Percentiles rank a stretch among this genome's conserved stretches.
Conservation (phyloP, 2,113 vertebrate species). For the Triplophysa dalaica region DNA sequence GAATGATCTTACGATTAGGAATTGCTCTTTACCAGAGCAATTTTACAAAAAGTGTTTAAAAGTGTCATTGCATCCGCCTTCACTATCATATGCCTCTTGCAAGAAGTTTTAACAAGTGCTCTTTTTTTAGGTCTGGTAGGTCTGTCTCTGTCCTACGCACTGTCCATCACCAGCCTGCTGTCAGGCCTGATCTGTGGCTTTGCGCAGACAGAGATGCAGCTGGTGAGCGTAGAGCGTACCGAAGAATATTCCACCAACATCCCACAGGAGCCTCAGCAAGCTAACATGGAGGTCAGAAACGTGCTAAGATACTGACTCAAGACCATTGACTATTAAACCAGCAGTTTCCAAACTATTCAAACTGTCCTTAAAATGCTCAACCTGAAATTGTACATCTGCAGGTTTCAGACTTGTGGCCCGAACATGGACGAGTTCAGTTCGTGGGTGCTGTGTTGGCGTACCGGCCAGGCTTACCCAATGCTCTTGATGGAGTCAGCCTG, state of each 20-base stretch:
- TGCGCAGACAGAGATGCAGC: slow-evolving; percentile 90
- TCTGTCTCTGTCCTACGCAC: slow-evolving; percentile 87
- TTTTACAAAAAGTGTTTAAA: not conserved
- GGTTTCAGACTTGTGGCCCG: slow-evolving; percentile 82
- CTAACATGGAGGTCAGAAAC: slow-evolving; percentile 70
- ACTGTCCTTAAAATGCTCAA: not conserved
- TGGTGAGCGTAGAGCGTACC: slow-evolving; percentile 91
- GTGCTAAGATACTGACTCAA: not conserved
- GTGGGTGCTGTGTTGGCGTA: slow-evolving; percentile 79
- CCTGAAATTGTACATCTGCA: slow-evolving; percentile 55
- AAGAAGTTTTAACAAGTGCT: not conserved
- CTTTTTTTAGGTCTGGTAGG: slow-evolving; percentile 85
- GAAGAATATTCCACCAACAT: slow-evolving; percentile 87
- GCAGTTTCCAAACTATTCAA: no score
- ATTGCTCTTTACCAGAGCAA: not conserved
- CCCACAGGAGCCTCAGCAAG: slow-evolving; percentile 79
- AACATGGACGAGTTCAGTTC: slow-evolving; percentile 83
- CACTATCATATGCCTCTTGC: no score
- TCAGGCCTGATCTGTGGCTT: slow-evolving; percentile 89
- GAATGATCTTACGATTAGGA: not conserved
- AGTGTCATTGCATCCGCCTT: no score
- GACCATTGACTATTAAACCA: no score
- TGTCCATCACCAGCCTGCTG: slow-evolving; percentile 87
- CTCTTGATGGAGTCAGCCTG: slow-evolving; percentile 85
- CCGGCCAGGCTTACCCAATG: slow-evolving; percentile 83